Evolutionary conservation across 2,797 vertebrate genomes (phyloP), one percentile per base, ranked within the genome.

Genomic region (Helarctos malayanus): DNA sequence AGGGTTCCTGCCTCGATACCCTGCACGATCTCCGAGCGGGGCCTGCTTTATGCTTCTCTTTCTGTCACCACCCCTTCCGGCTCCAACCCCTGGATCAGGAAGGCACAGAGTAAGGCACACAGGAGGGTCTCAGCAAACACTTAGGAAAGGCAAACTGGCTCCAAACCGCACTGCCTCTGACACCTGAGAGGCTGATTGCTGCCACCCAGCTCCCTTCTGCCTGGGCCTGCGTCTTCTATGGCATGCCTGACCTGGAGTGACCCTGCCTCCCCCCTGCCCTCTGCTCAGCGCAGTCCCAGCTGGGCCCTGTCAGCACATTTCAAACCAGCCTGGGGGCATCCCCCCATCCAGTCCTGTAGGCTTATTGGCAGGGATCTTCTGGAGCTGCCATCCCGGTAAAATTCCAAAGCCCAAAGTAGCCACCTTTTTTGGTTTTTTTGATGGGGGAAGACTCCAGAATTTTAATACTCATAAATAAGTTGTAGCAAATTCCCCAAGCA

Each of bases 401-500:
- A 38, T 41, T 76, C 73, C 32, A 5, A 45, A 59, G 65, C 47
- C 3, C 9, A 52, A 73, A 25, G 12, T 12, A 56, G 56, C 18
- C 23, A 35, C 35, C 11, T 19, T 27, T 29, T 27, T 4, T 16
- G 15, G 23, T 71, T 63, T 83, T 61, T 59, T 13, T 0, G 27
- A 32, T 68, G 27, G 47, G 45, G 15, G 68, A 63, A 35, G 85
- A 47, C 38, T 80, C 86, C 35, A 56, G 63, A 81, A 75, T 95
- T 78, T 69, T 69, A 76, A 68, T 52, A n/a, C 73, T 68, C 90
- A 54, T 79, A 90, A 93, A 59, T 79, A 71, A 92, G 82, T 65
- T 75, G 93, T 83, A 95, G 54, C 61, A 84, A 88, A 92, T 57
- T 14, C 89, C 84, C 86, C 63, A 41, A 73, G 93, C 78, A 73